These are phyloP conservation scores for Dolichotis patagonum DNA, from an alignment of 2,113 vertebrate species.

Conservation along the genomic window DNA sequence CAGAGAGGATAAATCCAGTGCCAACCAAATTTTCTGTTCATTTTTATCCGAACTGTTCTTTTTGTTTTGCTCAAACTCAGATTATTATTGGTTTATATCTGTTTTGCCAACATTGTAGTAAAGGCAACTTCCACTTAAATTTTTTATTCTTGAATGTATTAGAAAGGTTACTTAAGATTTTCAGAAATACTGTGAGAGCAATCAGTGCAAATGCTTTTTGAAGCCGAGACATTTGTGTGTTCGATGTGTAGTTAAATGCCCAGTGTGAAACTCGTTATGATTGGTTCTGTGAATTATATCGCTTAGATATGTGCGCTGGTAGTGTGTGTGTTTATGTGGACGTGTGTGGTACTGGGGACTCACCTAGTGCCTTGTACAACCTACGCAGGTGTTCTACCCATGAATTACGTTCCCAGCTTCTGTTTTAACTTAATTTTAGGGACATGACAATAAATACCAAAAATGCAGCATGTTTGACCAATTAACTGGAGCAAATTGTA, in stretches of 20 bases:
- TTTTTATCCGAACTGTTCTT: not conserved
- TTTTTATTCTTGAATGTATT: not conserved
- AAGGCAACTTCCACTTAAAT: not conserved
- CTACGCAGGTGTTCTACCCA: not conserved
- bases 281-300: not conserved
- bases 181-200: not conserved
- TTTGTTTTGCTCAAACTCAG: not conserved
- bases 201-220: not conserved
- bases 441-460: not conserved
- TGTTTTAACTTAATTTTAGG: not conserved
- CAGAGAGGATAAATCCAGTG: not conserved
- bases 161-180: not conserved
- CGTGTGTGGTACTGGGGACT: not conserved
- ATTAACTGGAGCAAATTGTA: not conserved
- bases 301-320: not conserved
- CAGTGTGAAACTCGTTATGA: not conserved
- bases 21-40: not conserved
- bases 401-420: no score
- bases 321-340: not conserved
- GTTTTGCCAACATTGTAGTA: not conserved
- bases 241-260: not conserved
- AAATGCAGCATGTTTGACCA: not conserved
- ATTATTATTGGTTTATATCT: slow-evolving; percentile 10
- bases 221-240: not conserved
- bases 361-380: no score